phyloP scores from a whole-genome alignment of 2,113 vertebrate species.

The Panthera uncia region DNA sequence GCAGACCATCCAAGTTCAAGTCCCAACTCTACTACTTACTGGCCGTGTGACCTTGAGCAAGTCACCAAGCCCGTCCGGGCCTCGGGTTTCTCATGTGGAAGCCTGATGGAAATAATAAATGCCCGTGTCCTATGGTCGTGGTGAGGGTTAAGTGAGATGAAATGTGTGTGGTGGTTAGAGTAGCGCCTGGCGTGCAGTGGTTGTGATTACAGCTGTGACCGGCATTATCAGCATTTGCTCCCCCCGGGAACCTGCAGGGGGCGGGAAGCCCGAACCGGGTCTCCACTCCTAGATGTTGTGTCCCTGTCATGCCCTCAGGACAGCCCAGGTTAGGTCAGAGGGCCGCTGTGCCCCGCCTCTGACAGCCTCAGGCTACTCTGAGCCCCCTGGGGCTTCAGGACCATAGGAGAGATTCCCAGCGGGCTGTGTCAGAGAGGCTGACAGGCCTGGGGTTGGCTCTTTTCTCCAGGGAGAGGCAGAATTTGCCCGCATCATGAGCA shows the following conservation, averaged over 20 bases:
- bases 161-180: not conserved
- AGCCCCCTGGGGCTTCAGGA: not conserved
- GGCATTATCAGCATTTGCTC: not conserved
- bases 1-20: not conserved
- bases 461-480: slow-evolving; percentile 94
- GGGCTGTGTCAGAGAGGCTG: not conserved
- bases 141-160: not conserved
- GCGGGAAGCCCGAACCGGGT: not conserved
- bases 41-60: not conserved
- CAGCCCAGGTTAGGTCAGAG: not conserved
- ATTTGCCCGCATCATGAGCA: slow-evolving; percentile 99
- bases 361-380: not conserved
- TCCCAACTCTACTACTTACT: not conserved
- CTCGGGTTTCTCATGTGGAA: not conserved
- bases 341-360: not conserved
- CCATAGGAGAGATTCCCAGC: not conserved
- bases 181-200: not conserved
- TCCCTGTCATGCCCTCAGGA: not conserved
- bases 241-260: not conserved
- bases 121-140: not conserved
- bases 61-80: not conserved
- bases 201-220: accelerated
- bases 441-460: slow-evolving; percentile 62
- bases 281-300: not conserved
- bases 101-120: not conserved